Conservation (phyloP, 2,888 invertebrate species). For the Drosophila kambysellisi region DNA sequence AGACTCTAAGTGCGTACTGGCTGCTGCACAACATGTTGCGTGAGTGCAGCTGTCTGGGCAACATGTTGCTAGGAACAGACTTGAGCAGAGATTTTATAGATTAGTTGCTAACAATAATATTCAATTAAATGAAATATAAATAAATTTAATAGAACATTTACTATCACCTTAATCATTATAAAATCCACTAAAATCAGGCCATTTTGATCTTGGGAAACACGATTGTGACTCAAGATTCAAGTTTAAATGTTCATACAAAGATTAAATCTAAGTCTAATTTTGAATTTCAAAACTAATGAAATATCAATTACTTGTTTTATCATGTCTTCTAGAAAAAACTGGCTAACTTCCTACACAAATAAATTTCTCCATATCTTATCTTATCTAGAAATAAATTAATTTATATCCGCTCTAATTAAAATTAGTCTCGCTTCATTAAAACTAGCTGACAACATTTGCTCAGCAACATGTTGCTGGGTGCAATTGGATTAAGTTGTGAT, state of each 20-base stretch:
- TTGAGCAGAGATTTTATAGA: background rate
- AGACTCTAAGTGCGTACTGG: background rate
- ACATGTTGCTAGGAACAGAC: background rate
- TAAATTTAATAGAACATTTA: no score
- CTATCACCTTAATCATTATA: background rate
- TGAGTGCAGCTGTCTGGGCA: background rate
- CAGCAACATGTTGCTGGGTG: constrained; percentile 12
- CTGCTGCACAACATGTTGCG: background rate
- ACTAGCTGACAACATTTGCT: background rate
- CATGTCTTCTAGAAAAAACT: background rate
- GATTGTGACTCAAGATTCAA: no score
- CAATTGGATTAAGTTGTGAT: constrained; percentile 44
- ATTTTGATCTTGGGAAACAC: no score
- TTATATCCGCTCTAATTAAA: background rate
- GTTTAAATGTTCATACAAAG: no score
- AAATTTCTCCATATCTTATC: background rate
- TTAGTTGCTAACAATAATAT: background rate
- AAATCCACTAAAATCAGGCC: background rate
- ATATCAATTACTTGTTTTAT: no score
- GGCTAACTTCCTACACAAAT: background rate
- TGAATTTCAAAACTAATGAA: no score
- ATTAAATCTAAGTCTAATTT: no score
- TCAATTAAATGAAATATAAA: no score
- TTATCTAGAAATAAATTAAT: background rate
- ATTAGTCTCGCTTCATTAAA: background rate